These are phyloP conservation scores for Drosophila stalkeri DNA, from an alignment of 2,888 invertebrate species.

Conservation along the genomic window DNA sequence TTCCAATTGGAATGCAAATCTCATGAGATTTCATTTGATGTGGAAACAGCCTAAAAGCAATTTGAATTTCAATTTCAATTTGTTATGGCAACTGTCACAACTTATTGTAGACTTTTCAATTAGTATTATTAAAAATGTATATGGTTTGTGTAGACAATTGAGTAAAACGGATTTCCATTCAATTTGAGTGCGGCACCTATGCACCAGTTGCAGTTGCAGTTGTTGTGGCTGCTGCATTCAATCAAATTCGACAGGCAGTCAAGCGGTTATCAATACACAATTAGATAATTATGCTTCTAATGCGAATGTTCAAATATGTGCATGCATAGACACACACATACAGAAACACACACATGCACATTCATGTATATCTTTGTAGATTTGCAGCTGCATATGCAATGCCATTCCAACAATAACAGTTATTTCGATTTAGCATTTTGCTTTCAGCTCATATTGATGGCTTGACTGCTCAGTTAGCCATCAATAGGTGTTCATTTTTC, in stretches of 20 bases:
- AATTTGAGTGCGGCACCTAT: slow-evolving; percentile 39
- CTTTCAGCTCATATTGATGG: slow-evolving; percentile 22
- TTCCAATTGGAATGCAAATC: slow-evolving; percentile 32
- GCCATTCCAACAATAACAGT: background rate
- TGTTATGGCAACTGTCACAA: slow-evolving; percentile 45
- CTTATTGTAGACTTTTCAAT: slow-evolving; percentile 56
- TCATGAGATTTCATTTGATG: slow-evolving; percentile 22
- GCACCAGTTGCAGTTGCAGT: slow-evolving; percentile 8
- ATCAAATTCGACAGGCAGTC: slow-evolving; percentile 59
- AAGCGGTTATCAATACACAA: slow-evolving; percentile 65
- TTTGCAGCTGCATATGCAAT: too few species aligned
- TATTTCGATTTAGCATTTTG: slow-evolving; percentile 12
- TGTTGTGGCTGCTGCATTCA: slow-evolving; percentile 42
- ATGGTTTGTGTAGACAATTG: slow-evolving; percentile 30
- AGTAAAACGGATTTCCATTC: slow-evolving; percentile 44
- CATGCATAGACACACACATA: background rate
- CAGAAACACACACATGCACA: background rate
- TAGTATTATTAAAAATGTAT: slow-evolving; percentile 73
- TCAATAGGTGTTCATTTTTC: slow-evolving; percentile 52
- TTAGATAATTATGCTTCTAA: slow-evolving; percentile 69
- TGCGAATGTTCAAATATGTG: slow-evolving; percentile 1
- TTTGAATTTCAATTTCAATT: slow-evolving; percentile 54
- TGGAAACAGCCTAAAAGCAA: slow-evolving; percentile 37
- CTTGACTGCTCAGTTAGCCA: slow-evolving; percentile 14
- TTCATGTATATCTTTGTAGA: too few species aligned